Base-by-base conservation (phyloP, 1,140 invertebrate species). In the Leptestheria dahalacensis region DNA sequence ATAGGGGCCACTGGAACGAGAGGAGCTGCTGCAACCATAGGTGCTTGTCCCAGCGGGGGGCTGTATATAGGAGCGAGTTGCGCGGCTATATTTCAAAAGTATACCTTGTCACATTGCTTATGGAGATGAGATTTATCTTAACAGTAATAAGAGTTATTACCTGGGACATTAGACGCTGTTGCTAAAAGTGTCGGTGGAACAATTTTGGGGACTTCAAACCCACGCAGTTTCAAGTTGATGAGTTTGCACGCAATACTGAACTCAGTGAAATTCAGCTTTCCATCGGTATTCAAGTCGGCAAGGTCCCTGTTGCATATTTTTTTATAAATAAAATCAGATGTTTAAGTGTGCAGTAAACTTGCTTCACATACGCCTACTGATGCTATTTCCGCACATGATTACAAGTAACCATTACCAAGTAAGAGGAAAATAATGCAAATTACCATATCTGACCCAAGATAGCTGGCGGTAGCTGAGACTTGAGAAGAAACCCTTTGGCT, bases 201-300 rank as follows among this genome's bases (percentile, higher is more conserved):
- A 3, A 75, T 71, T 68, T 86, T 84, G 1, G 94, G 94, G 59
- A 97, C 76, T 70, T 96, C 91, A 71, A 86, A 82, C 15, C 92
- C 92, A 63, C 89, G 81, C 20, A 96, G 75, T 74, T 95, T 97
- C 57, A 95, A 78, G 72, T 90, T 91, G 52, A 98, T 97, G 49
- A 98, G 78, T 79, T 96, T 95, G 74, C 94, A 96, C 51, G 95
- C 95, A 66, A 98, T 95, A 54, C 89, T 92, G 72, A 98, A 99
- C 74, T 99, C 95, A 68, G 87, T 86, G 51, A 91, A 82, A 72
- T 97, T 88, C 82, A 99, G 87, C 76, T 90, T 91, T 0, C 95
- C 95, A 82, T 99, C 95, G 48, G 85, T 82, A 75, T 97, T 92
- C 54, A 91, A 87, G 74, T 99, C 95, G 18, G 94, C 91, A 48